Evolutionary conservation across 2,113 vertebrate species (phyloP).

Genomic region (Hydropotes inermis): DNA sequence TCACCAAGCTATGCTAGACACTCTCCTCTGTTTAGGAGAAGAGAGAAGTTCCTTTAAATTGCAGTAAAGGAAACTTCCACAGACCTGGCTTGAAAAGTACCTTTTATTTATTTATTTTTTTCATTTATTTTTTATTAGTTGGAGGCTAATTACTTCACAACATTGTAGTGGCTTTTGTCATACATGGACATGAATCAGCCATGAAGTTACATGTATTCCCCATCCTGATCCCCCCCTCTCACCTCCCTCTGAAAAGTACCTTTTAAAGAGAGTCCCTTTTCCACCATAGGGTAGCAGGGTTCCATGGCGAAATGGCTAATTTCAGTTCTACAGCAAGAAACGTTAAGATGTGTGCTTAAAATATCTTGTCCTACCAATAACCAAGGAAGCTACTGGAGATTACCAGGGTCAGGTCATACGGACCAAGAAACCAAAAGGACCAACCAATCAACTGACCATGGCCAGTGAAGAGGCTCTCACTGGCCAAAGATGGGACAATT

Average conservation of each 20-base stretch:
- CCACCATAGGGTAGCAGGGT: background rate
- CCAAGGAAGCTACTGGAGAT: background rate
- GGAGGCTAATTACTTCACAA: no score
- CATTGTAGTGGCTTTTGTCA: no score
- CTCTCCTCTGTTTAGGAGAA: background rate
- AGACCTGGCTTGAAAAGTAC: background rate
- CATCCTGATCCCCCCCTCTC: no score
- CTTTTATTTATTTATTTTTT: no score
- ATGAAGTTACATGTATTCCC: no score
- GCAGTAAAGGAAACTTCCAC: background rate
- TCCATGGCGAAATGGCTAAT: background rate
- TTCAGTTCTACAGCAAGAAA: background rate
- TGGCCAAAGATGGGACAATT: background rate
- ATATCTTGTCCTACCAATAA: background rate
- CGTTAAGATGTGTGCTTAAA: background rate
- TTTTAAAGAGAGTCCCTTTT: background rate
- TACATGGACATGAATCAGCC: no score
- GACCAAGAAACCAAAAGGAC: background rate
- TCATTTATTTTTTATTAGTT: no score
- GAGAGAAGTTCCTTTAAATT: background rate
- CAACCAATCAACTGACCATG: background rate
- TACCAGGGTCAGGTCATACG: background rate
- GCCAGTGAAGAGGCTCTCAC: background rate
- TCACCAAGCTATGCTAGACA: background rate
- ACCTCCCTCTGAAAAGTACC: background rate